Base-by-base conservation (phyloP, 1,140 invertebrate genomes). In the Drosophila tsacasi region DNA sequence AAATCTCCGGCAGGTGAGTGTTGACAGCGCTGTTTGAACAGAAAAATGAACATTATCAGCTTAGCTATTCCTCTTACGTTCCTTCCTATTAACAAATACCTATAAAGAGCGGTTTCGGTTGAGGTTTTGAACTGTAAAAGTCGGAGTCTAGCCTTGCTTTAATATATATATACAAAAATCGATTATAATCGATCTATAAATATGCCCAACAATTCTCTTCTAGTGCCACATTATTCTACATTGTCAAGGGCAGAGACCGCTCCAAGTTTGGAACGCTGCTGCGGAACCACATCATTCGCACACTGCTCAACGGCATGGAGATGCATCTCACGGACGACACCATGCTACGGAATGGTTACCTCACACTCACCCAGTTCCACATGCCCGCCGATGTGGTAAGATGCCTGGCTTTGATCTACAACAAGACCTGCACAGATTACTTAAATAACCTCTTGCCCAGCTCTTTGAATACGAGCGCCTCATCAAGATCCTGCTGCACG, bases 331-430 rank as follows among this genome's bases (percentile, higher is more conserved):
- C 95, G 54, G 97, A 98, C 92, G 96, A 97, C 76, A 98, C 97
- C 9, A 98, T 99, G 97, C 97, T 99, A 95, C 94, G 98, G 58
- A 99, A 99, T 94, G 97, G 98, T 50, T 99, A 98, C 93, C 94
- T 99, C 49, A 98, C 97, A 1, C 94, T 99, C 7, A 99, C 97
- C 90, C 97, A 99, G 93, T 98, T 99, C 91, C 97, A 96, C 91
- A 98, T 99, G 93, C 98, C 98, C 25, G 95, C 96, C 77, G 98
- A 99, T 95, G 97, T 99, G 89, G 97, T 99, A 94, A 94, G 96
- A 17, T 8, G 9, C 5, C 1, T 2, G 17, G 13, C 17, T 40
- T 23, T 8, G 19, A 27, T 46, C 9, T 2, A 23, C 32, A 10
- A 30, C 19, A 13, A 57, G 2, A 12, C 6, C 30, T 17, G 8